phyloP scores from a whole-genome alignment of 2,113 vertebrate genomes.

The Tor tambroides region DNA sequence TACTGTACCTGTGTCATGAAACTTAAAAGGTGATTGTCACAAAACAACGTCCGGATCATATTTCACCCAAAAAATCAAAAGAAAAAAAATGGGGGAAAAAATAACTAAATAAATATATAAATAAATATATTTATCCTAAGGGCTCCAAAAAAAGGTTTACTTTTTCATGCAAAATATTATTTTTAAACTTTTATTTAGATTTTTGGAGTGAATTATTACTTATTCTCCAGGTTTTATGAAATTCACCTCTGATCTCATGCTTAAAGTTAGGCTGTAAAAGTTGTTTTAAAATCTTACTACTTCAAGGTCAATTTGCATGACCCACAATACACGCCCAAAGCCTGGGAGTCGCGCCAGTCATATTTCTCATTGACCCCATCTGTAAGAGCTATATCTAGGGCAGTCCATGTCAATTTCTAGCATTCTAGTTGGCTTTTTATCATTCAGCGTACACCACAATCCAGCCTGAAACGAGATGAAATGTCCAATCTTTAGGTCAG shows the following conservation, averaged over 20 bases:
- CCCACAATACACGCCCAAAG: not conserved
- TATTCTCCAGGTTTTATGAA: not conserved
- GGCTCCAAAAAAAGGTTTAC: not conserved
- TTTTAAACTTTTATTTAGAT: not conserved
- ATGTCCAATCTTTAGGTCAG: conserved; percentile 24
- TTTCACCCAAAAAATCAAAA: not conserved
- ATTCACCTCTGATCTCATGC: not conserved
- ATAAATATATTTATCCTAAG: not conserved
- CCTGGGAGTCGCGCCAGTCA: not conserved
- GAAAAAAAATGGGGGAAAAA: not conserved
- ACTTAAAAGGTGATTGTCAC: not conserved
- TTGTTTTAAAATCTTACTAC: not conserved
- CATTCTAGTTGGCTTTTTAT: conserved; percentile 26
- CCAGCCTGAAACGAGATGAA: not conserved
- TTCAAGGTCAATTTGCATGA: conserved; percentile 8
- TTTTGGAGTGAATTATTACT: not conserved
- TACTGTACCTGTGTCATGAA: not conserved
- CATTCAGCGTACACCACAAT: not conserved
- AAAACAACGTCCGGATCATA: not conserved
- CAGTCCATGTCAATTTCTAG: conserved; percentile 4
- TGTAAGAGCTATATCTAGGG: not conserved
- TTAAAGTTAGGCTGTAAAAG: not conserved
- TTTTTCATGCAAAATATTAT: not conserved
- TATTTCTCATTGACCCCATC: conserved; percentile 30
- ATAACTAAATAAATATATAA: too few relatives aligned